A percentile compares a stretch with the other conserved stretches of the same genome.
These are phyloP conservation scores for Sebastes cheni DNA, from an alignment of 2,797 vertebrate species.

Conservation along the genomic window DNA sequence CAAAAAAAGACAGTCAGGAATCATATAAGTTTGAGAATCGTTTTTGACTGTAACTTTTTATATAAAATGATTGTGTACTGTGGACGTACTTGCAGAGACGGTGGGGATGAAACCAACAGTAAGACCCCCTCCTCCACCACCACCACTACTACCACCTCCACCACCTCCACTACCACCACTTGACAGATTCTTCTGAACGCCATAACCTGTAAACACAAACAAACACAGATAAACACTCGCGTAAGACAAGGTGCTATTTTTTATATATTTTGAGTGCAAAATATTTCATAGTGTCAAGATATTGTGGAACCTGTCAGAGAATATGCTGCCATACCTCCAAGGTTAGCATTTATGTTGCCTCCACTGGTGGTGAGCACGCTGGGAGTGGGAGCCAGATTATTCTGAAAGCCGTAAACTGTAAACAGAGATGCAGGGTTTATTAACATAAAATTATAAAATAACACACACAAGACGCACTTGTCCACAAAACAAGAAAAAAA, in stretches of 20 bases:
- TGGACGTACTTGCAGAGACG: conserved; percentile 83
- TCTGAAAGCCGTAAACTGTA: conserved; percentile 95
- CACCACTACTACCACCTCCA: conserved; percentile 31
- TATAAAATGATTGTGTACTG: background rate
- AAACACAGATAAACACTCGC: background rate
- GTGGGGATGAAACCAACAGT: conserved; percentile 68
- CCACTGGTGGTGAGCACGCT: conserved; percentile 78
- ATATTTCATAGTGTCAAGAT: background rate
- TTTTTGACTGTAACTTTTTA: background rate
- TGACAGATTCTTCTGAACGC: conserved; percentile 90
- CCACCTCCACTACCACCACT: conserved; percentile 65
- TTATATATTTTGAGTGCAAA: background rate
- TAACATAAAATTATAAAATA: background rate
- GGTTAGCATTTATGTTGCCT: conserved; percentile 75
- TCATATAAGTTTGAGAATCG: background rate
- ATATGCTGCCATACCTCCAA: conserved; percentile 54
- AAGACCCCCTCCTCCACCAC: conserved; percentile 15
- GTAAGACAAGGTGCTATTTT: background rate
- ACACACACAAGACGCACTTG: background rate
- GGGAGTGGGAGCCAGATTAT: conserved; percentile 89
- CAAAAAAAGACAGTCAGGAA: background rate
- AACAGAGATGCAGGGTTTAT: conserved; percentile 35
- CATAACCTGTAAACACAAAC: conserved; percentile 81
- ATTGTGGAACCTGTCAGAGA: background rate
- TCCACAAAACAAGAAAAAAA: background rate